phyloP scores from a whole-genome alignment of 2,888 invertebrate species.

The Elegia similella region DNA sequence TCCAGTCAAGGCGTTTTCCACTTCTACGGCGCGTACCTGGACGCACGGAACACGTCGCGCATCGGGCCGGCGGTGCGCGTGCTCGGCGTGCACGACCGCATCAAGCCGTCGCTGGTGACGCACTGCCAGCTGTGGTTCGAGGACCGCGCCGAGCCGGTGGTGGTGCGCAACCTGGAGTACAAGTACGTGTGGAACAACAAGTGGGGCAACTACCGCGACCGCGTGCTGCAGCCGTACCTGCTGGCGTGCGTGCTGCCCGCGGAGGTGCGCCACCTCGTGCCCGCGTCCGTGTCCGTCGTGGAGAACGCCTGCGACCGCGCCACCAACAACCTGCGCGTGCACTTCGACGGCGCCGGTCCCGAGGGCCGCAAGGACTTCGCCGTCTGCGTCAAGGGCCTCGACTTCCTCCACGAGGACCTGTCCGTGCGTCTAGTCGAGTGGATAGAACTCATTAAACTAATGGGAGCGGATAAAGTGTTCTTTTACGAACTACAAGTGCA shows the following conservation, averaged over 20 bases:
- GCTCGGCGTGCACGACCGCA: slow-evolving; percentile 93
- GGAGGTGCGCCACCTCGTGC: slow-evolving; percentile 86
- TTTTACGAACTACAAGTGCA: slow-evolving; percentile 96
- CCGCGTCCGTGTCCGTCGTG: slow-evolving; percentile 92
- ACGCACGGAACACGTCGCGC: slow-evolving; percentile 88
- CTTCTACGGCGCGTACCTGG: slow-evolving; percentile 94
- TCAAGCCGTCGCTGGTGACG: slow-evolving; percentile 90
- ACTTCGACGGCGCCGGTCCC: slow-evolving; percentile 86
- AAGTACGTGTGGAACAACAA: slow-evolving; percentile 97
- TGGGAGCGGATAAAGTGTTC: slow-evolving; percentile 95
- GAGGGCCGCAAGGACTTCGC: slow-evolving; percentile 89
- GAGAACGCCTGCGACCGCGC: slow-evolving; percentile 92
- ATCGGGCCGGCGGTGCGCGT: slow-evolving; percentile 92
- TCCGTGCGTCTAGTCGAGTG: slow-evolving; percentile 95
- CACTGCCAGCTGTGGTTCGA: slow-evolving; percentile 96
- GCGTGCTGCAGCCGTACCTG: slow-evolving; percentile 94
- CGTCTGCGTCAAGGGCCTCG: slow-evolving; percentile 96
- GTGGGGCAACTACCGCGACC: slow-evolving; percentile 96
- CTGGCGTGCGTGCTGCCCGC: slow-evolving; percentile 93
- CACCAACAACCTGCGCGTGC: slow-evolving; percentile 91
- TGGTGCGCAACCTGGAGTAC: slow-evolving; percentile 92
- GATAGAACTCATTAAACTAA: slow-evolving; percentile 92
- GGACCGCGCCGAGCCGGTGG: slow-evolving; percentile 89
- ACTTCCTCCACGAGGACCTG: slow-evolving; percentile 95
- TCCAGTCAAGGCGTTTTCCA: slow-evolving; percentile 94